Evolutionary conservation across 1,140 invertebrate genomes (phyloP), one percentile per base, ranked within the genome.

Genomic region (Globodera ellingtonae): DNA sequence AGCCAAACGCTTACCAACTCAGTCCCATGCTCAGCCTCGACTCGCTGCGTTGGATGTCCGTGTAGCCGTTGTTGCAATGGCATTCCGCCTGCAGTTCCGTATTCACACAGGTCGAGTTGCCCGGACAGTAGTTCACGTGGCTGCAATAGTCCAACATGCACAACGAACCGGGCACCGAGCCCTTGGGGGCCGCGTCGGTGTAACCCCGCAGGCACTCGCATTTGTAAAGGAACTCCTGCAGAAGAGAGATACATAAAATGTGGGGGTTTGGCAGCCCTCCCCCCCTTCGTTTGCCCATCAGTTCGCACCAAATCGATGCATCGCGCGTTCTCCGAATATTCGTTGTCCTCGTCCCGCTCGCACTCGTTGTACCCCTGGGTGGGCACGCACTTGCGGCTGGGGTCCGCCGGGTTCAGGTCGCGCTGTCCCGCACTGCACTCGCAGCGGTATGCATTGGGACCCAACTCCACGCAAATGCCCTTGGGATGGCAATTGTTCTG

Each of bases 141-240:
- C 80, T 84, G 72, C 87, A 89, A 81, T 86, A 89, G 81, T 89
- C 87, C 52, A 89, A 70, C 35, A 84, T 84, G 75, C 87, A 89
- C 21, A 89, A 67, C 62, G 80, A 82, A 47, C 87, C 87, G 48
- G 88, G 87, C 50, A 89, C 79, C 48, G 81, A 13, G 69, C 84
- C 87, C 52, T 86, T 78, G 35, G 86, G 83, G 5, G 88, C 81
- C 47, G 84, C 82, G 69, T 89, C 87, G 48, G 83, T 82, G 79
- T 77, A 89, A 2, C 86, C 84, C 15, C 76, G 78, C 15, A 80
- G 62, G 71, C 87, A 88, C 81, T 87, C 83, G 72, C 88, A 89
- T 65, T 86, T 83, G 85, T 88, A 88, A 8, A 88, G 82, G 79
- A 88, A 85, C 35, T 87, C 87, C 71, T 87, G 71, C 9, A 74